Base-by-base conservation (phyloP, 2,888 invertebrate genomes). In the Oligia strigilis region DNA sequence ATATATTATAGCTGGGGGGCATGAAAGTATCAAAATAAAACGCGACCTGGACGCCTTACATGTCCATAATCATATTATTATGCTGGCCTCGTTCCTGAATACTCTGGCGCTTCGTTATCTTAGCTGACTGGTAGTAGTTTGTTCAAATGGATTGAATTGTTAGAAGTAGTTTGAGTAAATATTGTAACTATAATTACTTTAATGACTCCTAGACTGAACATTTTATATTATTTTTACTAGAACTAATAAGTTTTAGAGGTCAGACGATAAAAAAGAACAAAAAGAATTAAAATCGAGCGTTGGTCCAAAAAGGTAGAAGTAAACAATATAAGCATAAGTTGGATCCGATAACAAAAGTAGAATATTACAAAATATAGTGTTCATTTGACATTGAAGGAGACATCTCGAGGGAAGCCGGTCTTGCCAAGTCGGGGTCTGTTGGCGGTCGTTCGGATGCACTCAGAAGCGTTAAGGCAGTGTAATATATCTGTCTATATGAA, bases 11-110 rank as follows among this genome's bases (percentile, higher is more conserved):
- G 93, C 95, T 94, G 79, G 83, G 80, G 94, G 95, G 92, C 82
- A 93, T 90, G 95, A 95, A 95, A 95, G 95, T 93, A 83, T 87
- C 84, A 85, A 87, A 87, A 92, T 88, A 90, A 91, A 92, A 88
- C 85, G 78, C 73, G 90, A 82, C 88, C 87, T 90, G 85, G 88
- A 92, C 87, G 72, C 82, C 83, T 77, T 84, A 82, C 87, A 85
- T 83, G 84, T 87, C 78, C 83, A 90, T 90, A 85, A 90, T 90
- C 90, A 85, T 79, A 46, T 11, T 79, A 46, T 11, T 46, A 73
- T 69, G 73, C 66, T 86, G 87, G 84, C 87, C 89, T 78, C 82
- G 77, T 89, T 91, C 87, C 69, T 70, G 84, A 79, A 76, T 86
- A 77, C 81, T 83, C 67, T 36, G 74, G 84, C 84, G 82, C 84